Conservation (phyloP, 2,888 invertebrate species). For the Cryptosula pallasiana region DNA sequence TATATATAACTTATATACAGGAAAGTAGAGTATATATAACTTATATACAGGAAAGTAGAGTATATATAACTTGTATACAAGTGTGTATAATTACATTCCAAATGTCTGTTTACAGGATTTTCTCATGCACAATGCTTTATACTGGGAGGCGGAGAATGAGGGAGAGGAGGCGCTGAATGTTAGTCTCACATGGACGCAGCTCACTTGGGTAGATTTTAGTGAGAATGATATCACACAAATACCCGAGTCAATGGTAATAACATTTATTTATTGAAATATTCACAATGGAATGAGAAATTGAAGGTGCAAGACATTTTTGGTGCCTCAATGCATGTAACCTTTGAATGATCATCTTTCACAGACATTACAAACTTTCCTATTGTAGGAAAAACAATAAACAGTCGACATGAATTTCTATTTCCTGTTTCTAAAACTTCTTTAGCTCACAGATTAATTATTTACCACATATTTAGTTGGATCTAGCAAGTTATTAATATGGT, state of each 20-base stretch:
- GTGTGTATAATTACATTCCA: too few relatives aligned
- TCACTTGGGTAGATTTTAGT: conserved; percentile 70
- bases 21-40: conserved; percentile 59
- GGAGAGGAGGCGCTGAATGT: conserved; percentile 49
- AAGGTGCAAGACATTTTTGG: too few relatives aligned
- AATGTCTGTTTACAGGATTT: conserved; percentile 61
- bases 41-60: conserved; percentile 43
- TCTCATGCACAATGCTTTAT: conserved; percentile 71
- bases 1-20: not conserved
- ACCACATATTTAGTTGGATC: too few relatives aligned
- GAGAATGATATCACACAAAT: conserved; percentile 72
- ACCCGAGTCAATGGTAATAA: conserved; percentile 73
- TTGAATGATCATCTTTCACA: too few relatives aligned
- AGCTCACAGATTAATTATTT: too few relatives aligned
- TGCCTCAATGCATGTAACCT: too few relatives aligned
- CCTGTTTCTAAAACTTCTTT: too few relatives aligned
- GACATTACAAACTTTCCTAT: too few relatives aligned
- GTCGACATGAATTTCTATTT: too few relatives aligned
- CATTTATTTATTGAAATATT: not conserved
- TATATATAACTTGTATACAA: not conserved
- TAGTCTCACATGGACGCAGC: conserved; percentile 49
- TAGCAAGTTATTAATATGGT: too few relatives aligned
- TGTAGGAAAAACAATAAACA: too few relatives aligned
- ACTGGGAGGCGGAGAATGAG: conserved; percentile 64
- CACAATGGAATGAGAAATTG: not conserved